phyloP scores from a whole-genome alignment of 2,888 invertebrate genomes.

The Callosobruchus maculatus region DNA sequence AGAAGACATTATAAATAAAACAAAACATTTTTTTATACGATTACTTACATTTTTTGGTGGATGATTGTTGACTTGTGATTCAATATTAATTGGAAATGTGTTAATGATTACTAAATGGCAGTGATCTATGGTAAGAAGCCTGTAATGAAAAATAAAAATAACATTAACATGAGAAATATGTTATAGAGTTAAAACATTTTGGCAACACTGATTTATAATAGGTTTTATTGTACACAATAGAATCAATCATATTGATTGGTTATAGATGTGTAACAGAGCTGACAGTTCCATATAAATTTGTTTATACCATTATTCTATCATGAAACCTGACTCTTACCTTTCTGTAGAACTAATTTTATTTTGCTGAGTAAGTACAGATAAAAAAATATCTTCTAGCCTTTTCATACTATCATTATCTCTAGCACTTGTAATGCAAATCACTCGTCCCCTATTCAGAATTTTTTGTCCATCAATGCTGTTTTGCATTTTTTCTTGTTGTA shows the following conservation, averaged over 20 bases:
- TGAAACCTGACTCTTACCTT: conserved; percentile 53
- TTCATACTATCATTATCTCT: conserved; percentile 84
- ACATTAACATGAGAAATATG: conserved; percentile 4
- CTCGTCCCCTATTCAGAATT: conserved; percentile 64
- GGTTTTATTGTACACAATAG: no score
- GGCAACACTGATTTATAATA: no score
- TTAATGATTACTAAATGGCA: conserved; percentile 90
- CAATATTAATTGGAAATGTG: conserved; percentile 78
- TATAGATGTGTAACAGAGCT: no score
- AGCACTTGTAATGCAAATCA: conserved; percentile 88
- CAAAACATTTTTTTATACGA: conserved; percentile 4
- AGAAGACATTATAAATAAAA: no score
- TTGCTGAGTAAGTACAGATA: conserved; percentile 75
- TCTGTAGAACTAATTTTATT: conserved; percentile 66
- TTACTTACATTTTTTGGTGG: conserved; percentile 61
- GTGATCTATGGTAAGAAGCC: conserved; percentile 74
- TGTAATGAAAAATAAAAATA: conserved; percentile 41
- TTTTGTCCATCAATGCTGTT: conserved; percentile 26
- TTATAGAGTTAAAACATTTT: no score
- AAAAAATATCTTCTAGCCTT: conserved; percentile 81
- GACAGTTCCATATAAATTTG: no score
- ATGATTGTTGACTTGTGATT: conserved; percentile 73
- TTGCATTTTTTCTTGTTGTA: conserved; percentile 59
- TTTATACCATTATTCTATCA: no score
- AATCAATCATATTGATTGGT: no score